phyloP scores from a whole-genome alignment of 1,140 invertebrate species.

The Calephelis nemesis region DNA sequence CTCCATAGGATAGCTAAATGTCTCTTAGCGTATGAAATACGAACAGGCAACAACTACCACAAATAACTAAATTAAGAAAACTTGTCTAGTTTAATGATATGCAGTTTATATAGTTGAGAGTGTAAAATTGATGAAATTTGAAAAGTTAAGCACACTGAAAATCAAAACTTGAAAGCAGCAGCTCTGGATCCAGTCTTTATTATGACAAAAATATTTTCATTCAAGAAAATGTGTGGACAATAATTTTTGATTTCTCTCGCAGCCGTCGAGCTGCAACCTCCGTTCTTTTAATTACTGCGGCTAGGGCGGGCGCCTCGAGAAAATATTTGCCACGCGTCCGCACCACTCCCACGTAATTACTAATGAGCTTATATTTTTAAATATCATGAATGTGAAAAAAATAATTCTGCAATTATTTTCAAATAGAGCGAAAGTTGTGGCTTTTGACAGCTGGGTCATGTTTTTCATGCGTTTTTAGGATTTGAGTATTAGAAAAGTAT shows the following conservation, averaged over 20 bases:
- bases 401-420: conserved; percentile 12
- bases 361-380: conserved; percentile 64
- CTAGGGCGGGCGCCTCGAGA: conserved; percentile 52
- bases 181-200: conserved; percentile 35
- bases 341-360: conserved; percentile 64
- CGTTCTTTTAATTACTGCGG: conserved; percentile 70
- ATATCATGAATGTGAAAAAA: conserved; percentile 20
- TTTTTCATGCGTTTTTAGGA: too few relatives aligned
- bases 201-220: conserved; percentile 44
- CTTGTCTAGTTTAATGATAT: too few relatives aligned
- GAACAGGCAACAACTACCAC: too few relatives aligned
- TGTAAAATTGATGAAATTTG: background rate
- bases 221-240: conserved; percentile 65
- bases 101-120: too few relatives aligned
- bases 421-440: too few relatives aligned
- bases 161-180: conserved; percentile 31
- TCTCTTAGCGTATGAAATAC: too few relatives aligned
- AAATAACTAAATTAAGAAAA: too few relatives aligned
- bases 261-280: conserved; percentile 45
- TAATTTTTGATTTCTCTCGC: conserved; percentile 64
- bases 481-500: too few relatives aligned
- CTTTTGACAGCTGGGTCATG: too few relatives aligned
- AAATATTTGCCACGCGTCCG: conserved; percentile 70
- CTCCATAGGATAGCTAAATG: too few relatives aligned
- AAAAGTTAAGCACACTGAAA: conserved; percentile 1